Evolutionary conservation across 37 sponge, comb jelly and placozoan genomes (phyloP), one percentile per base, ranked within the genome.

Genomic region (Theonella swinhoei): DNA sequence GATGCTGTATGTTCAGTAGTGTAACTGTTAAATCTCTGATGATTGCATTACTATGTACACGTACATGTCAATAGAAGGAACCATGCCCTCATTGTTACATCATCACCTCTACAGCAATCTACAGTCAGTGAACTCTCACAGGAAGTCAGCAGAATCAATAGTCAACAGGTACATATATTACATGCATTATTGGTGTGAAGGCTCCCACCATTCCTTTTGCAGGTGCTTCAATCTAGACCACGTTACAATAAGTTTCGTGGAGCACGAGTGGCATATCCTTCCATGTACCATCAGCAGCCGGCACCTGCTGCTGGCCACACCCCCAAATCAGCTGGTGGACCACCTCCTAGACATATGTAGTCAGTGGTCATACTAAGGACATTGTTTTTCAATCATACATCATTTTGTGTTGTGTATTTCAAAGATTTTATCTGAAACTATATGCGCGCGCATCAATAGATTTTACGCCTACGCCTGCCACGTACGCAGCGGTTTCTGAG

Each of bases 81-180:
- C n/a, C n/a, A n/a, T n/a, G n/a, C n/a, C n/a, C n/a, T n/a, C n/a
- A n/a, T n/a, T 47, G 54, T 47, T 7, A 47, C 7, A 47, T 47
- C 11, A 17, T 17, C 69, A 39, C 1, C 38, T 64, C 7, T 32
- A 37, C n/a, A 83, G 88, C 42, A 72, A 39, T 87, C 88, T 26
- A 81, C 74, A 47, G 70, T 72, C 14, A 87, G 88, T 43, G 88
- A 87, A 68, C 36, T 54, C 0, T 87, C 87, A 33, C 87, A 66
- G 39, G 86, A 87, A 81, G 88, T 87, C 31, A 87, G 88, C 75
- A 74, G 76, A 81, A 74, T 74, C 66, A 83, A 74, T 67, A 67
- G 32, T 64, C 59, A 60, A 60, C 71, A 47, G 74, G 83, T 82
- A 68, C 7, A 7, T 26, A 24, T 20, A 20, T 11, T 20, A 19